A percentile compares a stretch with the other conserved stretches of the same genome.
These are phyloP conservation scores for Melipona beecheii DNA, from an alignment of 2,888 invertebrate genomes.

Conservation along the genomic window DNA sequence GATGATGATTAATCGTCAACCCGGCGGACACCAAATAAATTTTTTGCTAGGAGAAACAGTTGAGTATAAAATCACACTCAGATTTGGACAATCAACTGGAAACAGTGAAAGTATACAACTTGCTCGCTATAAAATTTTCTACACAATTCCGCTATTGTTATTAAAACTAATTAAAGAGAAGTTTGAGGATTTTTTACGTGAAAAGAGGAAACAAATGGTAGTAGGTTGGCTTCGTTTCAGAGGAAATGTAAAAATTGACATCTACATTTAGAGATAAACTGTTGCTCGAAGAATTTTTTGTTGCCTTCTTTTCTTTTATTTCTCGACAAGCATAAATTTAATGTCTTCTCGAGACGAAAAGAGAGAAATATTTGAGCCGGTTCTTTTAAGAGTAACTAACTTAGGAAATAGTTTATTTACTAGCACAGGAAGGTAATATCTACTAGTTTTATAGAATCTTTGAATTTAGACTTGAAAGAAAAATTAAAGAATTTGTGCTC, in stretches of 20 bases:
- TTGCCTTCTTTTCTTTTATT: conserved; percentile 86
- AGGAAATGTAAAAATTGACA: conserved; percentile 85
- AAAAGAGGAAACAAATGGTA: conserved; percentile 86
- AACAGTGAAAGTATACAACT: conserved; percentile 87
- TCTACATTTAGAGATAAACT: conserved; percentile 88
- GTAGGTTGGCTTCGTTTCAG: conserved; percentile 90
- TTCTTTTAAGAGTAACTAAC: conserved; percentile 81
- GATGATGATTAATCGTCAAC: conserved; percentile 70
- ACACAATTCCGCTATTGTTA: conserved; percentile 85
- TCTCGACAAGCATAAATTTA: conserved; percentile 85
- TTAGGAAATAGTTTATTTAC: conserved; percentile 78
- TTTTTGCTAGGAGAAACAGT: conserved; percentile 88
- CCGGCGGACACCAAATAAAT: conserved; percentile 87
- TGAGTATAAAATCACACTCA: conserved; percentile 88
- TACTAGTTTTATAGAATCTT: conserved; percentile 68
- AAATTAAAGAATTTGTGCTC: conserved; percentile 67
- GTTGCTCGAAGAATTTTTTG: conserved; percentile 88
- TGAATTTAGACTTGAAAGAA: conserved; percentile 69
- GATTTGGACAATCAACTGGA: conserved; percentile 88
- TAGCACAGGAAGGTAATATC: conserved; percentile 74
- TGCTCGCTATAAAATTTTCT: conserved; percentile 86
- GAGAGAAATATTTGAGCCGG: conserved; percentile 78
- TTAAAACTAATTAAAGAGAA: conserved; percentile 86
- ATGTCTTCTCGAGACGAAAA: conserved; percentile 87
- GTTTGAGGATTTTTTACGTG: conserved; percentile 85